Percentiles rank a stretch among this genome's conserved stretches.
phyloP scores from a whole-genome alignment of 2,113 vertebrate genomes.

The Motacilla tschutschensis region DNA sequence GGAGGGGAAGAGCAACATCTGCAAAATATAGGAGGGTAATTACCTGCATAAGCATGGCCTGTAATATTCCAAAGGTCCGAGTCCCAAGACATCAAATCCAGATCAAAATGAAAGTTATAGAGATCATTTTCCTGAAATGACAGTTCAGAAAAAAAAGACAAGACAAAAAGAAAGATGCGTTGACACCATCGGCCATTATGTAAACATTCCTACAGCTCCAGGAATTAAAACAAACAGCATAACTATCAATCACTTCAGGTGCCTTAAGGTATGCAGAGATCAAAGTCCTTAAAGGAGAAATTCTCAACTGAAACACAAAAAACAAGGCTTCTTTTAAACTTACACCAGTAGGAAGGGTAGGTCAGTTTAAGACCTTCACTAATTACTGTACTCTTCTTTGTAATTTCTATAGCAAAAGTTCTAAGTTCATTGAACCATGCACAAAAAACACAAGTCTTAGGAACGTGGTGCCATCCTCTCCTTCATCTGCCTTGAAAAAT shows the following conservation, averaged over 20 bases:
- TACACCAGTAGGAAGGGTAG: not conserved
- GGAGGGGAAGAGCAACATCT: not conserved
- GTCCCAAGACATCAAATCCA: constrained; percentile 84
- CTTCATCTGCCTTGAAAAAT: not conserved
- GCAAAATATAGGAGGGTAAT: not conserved
- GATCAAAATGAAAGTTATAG: constrained; percentile 83
- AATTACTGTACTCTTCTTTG: rapidly evolving
- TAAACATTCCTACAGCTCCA: not conserved
- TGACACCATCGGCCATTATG: not conserved
- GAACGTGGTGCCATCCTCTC: not conserved
- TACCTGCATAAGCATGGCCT: constrained; percentile 79
- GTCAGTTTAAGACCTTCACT: not conserved
- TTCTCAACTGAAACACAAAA: not conserved
- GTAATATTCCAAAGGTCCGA: constrained; percentile 68
- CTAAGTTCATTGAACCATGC: not conserved
- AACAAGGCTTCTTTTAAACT: not conserved
- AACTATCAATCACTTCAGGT: not conserved
- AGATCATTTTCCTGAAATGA: constrained; percentile 74
- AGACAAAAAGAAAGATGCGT: not conserved
- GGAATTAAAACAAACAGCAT: not conserved
- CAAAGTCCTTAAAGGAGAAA: not conserved
- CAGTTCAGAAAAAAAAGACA: constrained; percentile 32
- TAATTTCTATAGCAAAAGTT: not conserved
- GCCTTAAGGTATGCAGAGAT: not conserved
- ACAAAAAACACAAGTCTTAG: not conserved